Base-by-base conservation (phyloP, 2,888 invertebrate species). In the Cryptops parisi region DNA sequence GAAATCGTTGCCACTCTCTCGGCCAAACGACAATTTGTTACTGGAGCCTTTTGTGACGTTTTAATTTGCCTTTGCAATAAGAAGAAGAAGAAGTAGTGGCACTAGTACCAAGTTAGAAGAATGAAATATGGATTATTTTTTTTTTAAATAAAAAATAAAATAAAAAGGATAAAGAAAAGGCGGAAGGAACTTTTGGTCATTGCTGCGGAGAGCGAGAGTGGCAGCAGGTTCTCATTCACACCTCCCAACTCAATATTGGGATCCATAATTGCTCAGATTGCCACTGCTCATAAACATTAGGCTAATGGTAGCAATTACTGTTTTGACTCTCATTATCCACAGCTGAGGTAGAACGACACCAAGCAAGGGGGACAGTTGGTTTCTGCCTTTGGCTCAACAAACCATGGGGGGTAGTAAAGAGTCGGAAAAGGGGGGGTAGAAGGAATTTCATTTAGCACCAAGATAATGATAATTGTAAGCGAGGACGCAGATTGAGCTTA, bases 251-350 rank as follows among this genome's bases (percentile, higher is more conserved):
- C 48, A 48, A 48, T 48, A 5, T 9, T 4, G 21, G n/a, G 48
- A 33, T 22, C 48, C 48, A 33, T 48, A 48, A 48, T 48, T 48
- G 48, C 48, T 48, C 48, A 48, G 26, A 48, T 48, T 48, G 48
- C 48, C 48, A 48, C 48, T 48, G 48, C 48, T 48, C 48, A 48
- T 48, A 48, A 48, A 48, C 48, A 48, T 48, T 48, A 48, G 4
- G 27, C 48, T 48, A 48, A 48, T 48, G 48, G 48, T 22, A 26
- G 48, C 48, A 48, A 48, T 48, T 48, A 48, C 48, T 48, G 48
- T 26, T 33, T 46, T 48, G 48, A 26, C 33, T 48, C 48, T 26
- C 48, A 48, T 48, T 48, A 48, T 33, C 27, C 48, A 48, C 48
- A 48, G 48, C 48, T 48, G 48, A 48, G 48, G 46, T 46, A 23